Conservation (phyloP, 1,140 invertebrate genomes). For the Formica exsecta region DNA sequence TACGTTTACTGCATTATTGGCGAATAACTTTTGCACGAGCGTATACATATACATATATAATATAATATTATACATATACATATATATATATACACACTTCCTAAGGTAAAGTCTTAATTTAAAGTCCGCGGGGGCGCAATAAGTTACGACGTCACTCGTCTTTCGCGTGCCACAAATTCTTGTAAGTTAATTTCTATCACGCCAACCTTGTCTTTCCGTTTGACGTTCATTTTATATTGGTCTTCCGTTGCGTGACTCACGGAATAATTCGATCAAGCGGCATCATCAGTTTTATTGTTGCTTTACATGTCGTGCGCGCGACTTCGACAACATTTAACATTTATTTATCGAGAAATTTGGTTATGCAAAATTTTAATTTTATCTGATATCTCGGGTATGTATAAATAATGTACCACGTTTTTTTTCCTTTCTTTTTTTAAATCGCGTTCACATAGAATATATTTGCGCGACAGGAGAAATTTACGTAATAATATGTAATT, state of each 20-base stretch:
- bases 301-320: background rate
- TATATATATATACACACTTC: too few relatives aligned
- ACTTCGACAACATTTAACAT: slow-evolving; percentile 11
- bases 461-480: background rate
- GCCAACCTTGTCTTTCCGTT: slow-evolving; percentile 39
- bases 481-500: background rate
- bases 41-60: background rate
- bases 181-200: slow-evolving; percentile 58
- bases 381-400: slow-evolving; percentile 4
- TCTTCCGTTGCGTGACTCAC: slow-evolving; percentile 56
- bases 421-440: background rate
- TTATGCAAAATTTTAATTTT: slow-evolving; percentile 15
- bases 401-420: background rate
- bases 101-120: slow-evolving; percentile 37
- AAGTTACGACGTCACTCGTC: slow-evolving; percentile 49
- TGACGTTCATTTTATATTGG: slow-evolving; percentile 59
- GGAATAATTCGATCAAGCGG: slow-evolving; percentile 54
- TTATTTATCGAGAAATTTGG: slow-evolving; percentile 28
- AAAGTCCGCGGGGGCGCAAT: background rate
- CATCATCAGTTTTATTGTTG: slow-evolving; percentile 12
- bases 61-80: background rate
- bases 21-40: slow-evolving; percentile 16
- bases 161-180: slow-evolving; percentile 51
- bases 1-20: slow-evolving; percentile 8
- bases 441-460: background rate